Evolutionary conservation across 2,888 invertebrate genomes (phyloP).

Genomic region (Diachrysia chrysitis): DNA sequence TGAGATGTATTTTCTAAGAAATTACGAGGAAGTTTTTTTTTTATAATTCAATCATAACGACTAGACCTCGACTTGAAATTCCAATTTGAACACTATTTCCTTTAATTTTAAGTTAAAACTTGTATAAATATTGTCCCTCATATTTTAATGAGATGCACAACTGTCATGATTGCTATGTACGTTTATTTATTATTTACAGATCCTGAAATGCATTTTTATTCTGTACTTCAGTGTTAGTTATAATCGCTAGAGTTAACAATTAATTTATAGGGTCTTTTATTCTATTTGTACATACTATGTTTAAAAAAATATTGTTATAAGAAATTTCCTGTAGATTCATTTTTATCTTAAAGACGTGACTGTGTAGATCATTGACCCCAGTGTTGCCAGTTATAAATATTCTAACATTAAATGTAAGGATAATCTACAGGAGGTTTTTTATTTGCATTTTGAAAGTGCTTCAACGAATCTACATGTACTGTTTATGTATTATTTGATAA

Average conservation of each 20-base stretch:
- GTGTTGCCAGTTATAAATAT: slow-evolving; percentile 5
- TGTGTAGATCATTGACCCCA: neutral
- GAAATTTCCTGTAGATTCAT: slow-evolving; percentile 29
- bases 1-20: neutral
- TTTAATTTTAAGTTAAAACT: slow-evolving; percentile 21
- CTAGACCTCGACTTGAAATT: slow-evolving; percentile 29
- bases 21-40: neutral
- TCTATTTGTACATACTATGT: slow-evolving; percentile 37
- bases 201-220: slow-evolving; percentile 57
- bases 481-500: slow-evolving; percentile 26
- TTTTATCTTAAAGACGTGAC: neutral
- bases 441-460: slow-evolving; percentile 6
- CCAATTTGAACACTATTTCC: slow-evolving; percentile 31
- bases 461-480: slow-evolving; percentile 22
- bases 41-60: neutral
- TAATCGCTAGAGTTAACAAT: slow-evolving; percentile 39
- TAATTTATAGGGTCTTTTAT: slow-evolving; percentile 26
- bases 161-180: slow-evolving; percentile 27
- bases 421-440: slow-evolving; percentile 39
- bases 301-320: slow-evolving; percentile 14
- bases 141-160: slow-evolving; percentile 23
- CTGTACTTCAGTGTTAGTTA: slow-evolving; percentile 35
- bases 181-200: slow-evolving; percentile 45
- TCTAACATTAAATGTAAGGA: neutral
- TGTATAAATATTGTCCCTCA: slow-evolving; percentile 32